Conservation (phyloP, 2,797 vertebrate species). For the Myiothlypis coronata region DNA sequence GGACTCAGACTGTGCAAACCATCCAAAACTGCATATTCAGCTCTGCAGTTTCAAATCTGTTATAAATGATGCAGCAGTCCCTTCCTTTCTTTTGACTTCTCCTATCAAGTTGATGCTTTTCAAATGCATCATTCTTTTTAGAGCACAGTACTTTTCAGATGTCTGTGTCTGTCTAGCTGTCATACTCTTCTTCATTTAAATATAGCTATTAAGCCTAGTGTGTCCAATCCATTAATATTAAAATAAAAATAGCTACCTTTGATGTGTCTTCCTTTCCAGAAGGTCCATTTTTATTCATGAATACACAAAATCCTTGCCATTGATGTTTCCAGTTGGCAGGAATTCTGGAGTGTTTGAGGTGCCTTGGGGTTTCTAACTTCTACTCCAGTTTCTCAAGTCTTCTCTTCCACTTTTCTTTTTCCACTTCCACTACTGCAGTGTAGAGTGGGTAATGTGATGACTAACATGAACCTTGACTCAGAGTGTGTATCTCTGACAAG, state of each 20-base stretch:
- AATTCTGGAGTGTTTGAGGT: neutral
- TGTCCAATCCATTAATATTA: neutral
- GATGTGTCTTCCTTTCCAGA: neutral
- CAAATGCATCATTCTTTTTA: neutral
- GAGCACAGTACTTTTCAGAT: neutral
- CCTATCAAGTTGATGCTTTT: neutral
- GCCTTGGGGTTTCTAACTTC: neutral
- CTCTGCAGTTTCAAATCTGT: neutral
- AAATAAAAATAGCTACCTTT: constrained; percentile 20
- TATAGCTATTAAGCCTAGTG: neutral
- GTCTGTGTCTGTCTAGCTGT: neutral
- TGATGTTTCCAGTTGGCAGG: neutral
- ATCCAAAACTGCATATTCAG: neutral
- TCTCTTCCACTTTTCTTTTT: neutral
- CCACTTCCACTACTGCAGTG: neutral
- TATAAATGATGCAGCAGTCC: constrained; percentile 27
- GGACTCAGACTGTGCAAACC: constrained; percentile 4
- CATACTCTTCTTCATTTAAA: neutral
- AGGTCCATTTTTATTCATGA: neutral
- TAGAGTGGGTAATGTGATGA: neutral
- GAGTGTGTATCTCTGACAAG: neutral
- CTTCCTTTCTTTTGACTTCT: neutral
- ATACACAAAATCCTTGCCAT: neutral
- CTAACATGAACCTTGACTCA: neutral
- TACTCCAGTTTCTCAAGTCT: neutral